phyloP scores from a whole-genome alignment of 2,888 invertebrate genomes.

The Lasioglossum pauxillum region DNA sequence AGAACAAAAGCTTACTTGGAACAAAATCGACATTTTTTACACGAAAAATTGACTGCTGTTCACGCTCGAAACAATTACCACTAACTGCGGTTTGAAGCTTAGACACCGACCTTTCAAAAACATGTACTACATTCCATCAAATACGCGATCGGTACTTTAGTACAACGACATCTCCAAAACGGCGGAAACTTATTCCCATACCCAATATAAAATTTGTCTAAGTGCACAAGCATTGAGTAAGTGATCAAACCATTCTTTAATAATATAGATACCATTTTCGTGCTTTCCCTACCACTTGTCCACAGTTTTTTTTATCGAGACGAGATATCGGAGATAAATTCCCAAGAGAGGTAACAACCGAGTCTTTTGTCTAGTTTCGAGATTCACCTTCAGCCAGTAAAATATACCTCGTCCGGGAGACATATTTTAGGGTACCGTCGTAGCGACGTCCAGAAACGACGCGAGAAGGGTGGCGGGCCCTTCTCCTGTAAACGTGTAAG shows the following conservation, averaged over 20 bases:
- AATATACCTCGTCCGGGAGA: constrained; percentile 54
- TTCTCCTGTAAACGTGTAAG: constrained; percentile 64
- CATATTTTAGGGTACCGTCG: constrained; percentile 66
- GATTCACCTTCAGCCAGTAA: constrained; percentile 50
- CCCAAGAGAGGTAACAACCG: constrained; percentile 7
- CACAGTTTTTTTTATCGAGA: neutral
- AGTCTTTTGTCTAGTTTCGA: constrained; percentile 56
- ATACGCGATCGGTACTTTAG: too few species aligned
- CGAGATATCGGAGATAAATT: constrained; percentile 39
- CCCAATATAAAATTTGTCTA: neutral
- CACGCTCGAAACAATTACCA: too few species aligned
- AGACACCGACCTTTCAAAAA: too few species aligned
- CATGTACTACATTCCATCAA: too few species aligned
- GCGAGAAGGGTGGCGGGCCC: constrained; percentile 56
- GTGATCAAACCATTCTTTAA: neutral
- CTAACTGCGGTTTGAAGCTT: too few species aligned
- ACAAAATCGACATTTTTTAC: too few species aligned
- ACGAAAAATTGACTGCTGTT: too few species aligned
- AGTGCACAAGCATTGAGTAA: neutral
- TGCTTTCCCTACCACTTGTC: neutral
- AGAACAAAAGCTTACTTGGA: too few species aligned
- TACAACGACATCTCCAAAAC: too few species aligned
- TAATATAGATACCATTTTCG: neutral
- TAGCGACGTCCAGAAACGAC: constrained; percentile 50
- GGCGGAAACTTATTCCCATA: too few species aligned